These are phyloP conservation scores for Nansenia antarctica DNA, from an alignment of 2,113 vertebrate species.

Conservation along the genomic window DNA sequence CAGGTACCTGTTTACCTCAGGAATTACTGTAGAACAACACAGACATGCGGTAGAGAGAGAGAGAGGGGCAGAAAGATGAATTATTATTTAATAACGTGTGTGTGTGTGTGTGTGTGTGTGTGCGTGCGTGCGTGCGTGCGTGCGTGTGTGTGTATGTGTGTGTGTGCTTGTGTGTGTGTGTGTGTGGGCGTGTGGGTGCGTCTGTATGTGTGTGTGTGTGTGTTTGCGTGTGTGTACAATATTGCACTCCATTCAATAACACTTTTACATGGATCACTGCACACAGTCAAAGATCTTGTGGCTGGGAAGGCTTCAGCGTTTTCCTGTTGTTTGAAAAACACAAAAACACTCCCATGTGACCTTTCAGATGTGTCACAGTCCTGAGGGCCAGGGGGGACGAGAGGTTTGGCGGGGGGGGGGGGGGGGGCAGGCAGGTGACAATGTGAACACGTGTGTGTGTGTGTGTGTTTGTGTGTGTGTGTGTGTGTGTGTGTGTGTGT, in stretches of 20 bases:
- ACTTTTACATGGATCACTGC: slow-evolving; percentile 25
- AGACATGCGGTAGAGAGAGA: too few species aligned
- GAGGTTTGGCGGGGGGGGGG: too few species aligned
- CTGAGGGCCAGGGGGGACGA: neutral
- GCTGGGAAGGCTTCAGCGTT: neutral
- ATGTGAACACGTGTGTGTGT: neutral
- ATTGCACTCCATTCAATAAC: neutral
- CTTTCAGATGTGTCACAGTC: slow-evolving; percentile 32
- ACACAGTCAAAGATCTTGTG: neutral
- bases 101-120: slow-evolving; percentile 20
- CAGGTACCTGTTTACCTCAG: too few species aligned
- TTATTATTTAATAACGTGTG: too few species aligned
- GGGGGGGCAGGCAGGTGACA: too few species aligned
- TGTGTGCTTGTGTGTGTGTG: too few species aligned
- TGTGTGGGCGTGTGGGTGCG: too few species aligned
- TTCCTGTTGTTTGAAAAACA: slow-evolving; percentile 6
- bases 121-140: neutral
- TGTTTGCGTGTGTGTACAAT: too few species aligned
- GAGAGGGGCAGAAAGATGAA: too few species aligned
- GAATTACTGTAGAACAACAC: too few species aligned
- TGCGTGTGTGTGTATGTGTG: neutral
- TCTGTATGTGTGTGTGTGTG: too few species aligned
- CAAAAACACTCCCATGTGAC: slow-evolving; percentile 35
- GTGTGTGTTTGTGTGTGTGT: slow-evolving; percentile 3
- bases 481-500: slow-evolving; percentile 13